Base-by-base conservation (phyloP, 2,888 invertebrate genomes). In the Hemistola chrysoprasaria region DNA sequence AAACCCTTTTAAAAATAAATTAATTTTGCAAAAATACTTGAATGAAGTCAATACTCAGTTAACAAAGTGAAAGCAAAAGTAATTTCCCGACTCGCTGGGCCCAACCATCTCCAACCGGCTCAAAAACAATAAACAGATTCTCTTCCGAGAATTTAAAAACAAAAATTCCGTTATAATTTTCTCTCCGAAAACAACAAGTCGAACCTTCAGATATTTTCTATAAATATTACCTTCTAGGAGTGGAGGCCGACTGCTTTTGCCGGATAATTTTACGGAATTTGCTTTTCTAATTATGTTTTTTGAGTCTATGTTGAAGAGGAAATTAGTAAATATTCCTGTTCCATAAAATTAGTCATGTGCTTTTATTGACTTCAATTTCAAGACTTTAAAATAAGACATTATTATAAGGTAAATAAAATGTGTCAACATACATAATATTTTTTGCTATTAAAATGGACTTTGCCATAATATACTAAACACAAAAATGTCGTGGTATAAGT, bases 111-210 rank as follows among this genome's bases (percentile, higher is more conserved):
- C 64, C 65, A 71, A 71, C 64, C 65, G 71, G 71, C 63, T 72
- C 68, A 69, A 69, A 72, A 78, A 78, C 78, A 78, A 78, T 74
- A 73, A 77, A 69, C 71, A 68, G 59, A 52, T 60, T 61, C 40
- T 47, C 28, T 33, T 23, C 33, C 35, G 40, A 48, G 50, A 58
- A 54, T 65, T 55, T 62, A 61, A 60, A 52, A 59, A 59, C 59
- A 63, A 73, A 75, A 71, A 72, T 72, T 67, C 58, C 55, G 47
- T 62, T 65, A 70, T 71, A 67, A 73, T 72, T 75, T 69, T 60
- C 64, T 40, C 38, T 59, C 53, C 57, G 61, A 66, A 61, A 58
- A 57, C 59, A 63, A 56, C 54, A 62, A 67, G 61, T 60, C 56
- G 51, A 32, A 48, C 37, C 49, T 50, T 43, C 50, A 22, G 50